Conservation (phyloP, 1,140 invertebrate species). For the Antheraea pernyi region DNA sequence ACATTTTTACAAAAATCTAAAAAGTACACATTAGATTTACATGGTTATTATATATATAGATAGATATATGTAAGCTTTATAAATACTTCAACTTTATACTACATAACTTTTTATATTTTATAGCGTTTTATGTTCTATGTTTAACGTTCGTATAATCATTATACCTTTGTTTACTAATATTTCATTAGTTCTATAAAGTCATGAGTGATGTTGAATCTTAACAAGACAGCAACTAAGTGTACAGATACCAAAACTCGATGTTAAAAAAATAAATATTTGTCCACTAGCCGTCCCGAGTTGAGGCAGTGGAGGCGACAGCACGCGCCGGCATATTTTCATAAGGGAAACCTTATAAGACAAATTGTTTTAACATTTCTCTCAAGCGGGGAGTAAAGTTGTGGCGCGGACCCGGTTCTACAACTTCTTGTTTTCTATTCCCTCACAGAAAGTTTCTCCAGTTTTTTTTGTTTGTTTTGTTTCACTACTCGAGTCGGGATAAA, state of each 20-base stretch:
- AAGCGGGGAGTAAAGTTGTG: constrained; percentile 25
- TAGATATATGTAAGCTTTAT: no score
- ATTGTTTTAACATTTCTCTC: constrained; percentile 43
- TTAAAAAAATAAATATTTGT: background rate
- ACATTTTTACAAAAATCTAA: no score
- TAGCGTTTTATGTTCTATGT: no score
- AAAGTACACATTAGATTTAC: no score
- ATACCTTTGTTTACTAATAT: no score
- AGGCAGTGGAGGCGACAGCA: constrained; percentile 39
- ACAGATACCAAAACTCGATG: background rate
- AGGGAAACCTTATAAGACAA: constrained; percentile 49
- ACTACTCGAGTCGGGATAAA: constrained; percentile 1
- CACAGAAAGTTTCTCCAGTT: constrained; percentile 8
- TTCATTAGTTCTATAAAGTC: no score
- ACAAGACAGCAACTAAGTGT: background rate
- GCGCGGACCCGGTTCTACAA: background rate
- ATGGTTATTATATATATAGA: no score
- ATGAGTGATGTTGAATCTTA: no score
- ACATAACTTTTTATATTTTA: no score
- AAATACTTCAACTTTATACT: no score
- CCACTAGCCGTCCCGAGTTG: background rate
- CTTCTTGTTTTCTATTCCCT: constrained; percentile 1
- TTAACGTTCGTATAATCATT: no score
- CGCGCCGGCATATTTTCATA: constrained; percentile 34
- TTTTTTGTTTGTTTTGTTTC: constrained; percentile 1